phyloP scores from a whole-genome alignment of 2,113 vertebrate species.

The Elephas maximus region DNA sequence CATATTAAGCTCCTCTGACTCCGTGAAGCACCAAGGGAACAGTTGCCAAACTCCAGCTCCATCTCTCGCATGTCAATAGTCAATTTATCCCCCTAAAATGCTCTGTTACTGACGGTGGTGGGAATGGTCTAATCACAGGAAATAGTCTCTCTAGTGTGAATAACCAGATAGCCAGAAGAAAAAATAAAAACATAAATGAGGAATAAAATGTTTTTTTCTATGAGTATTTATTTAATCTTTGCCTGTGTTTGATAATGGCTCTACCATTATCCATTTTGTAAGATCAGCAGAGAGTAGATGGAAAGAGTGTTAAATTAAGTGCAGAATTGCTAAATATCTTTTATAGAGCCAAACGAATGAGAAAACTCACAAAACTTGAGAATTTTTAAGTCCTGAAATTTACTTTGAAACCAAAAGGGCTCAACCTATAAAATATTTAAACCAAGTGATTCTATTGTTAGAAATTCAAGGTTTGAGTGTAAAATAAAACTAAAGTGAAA shows the following conservation, averaged over 20 bases:
- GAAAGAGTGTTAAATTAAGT: constrained; percentile 50
- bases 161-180: background rate
- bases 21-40: background rate
- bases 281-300: constrained; percentile 53
- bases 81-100: background rate
- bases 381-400: constrained; percentile 29
- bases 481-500: constrained; percentile 35
- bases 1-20: background rate
- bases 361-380: background rate
- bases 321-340: constrained; percentile 35
- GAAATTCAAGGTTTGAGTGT: constrained; percentile 28
- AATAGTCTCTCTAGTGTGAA: background rate
- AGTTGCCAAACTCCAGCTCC: background rate
- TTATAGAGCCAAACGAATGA: background rate
- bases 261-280: constrained; percentile 13
- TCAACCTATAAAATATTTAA: background rate
- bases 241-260: constrained; percentile 3
- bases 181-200: background rate
- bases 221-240: constrained; percentile 28
- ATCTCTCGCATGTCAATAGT: background rate
- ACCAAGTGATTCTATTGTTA: constrained; percentile 25
- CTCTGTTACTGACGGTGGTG: background rate
- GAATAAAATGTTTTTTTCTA: constrained; percentile 36
- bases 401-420: constrained; percentile 53
- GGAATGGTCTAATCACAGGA: constrained; percentile 35